Base-by-base conservation (phyloP, 2,797 vertebrate species). In the Acanthis flammea region DNA sequence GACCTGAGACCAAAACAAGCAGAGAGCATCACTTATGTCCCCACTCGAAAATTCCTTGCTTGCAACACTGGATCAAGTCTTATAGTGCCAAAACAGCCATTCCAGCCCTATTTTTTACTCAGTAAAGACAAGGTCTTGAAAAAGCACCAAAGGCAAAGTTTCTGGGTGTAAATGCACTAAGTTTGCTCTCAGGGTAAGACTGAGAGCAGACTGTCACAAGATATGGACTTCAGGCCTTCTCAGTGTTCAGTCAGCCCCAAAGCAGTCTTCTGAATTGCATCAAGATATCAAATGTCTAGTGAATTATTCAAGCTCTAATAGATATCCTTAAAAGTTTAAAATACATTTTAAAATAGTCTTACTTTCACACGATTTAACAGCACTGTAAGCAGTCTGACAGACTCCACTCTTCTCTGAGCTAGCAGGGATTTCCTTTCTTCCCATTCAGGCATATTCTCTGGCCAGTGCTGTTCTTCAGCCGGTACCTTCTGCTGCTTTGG, bases 361-460 rank as follows among this genome's bases (percentile, higher is more conserved):
- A 98, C 98, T 97, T 97, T 95, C 93, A 98, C 97, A 95, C 95
- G 97, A 88, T 95, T 98, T 95, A 98, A 97, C 88, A 98, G 98
- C 48, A 97, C 93, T 33, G 94, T 96, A 55, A 98, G 97, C 91
- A 98, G 97, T 73, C 97, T 95, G 80, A 98, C 91, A 78, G 98
- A 98, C 71, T 98, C 97, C 83, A 97, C 97, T 88, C 95, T 93
- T 96, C 98, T 98, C 97, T 97, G 97, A 91, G 97, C 97, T 95
- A 98, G 94, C 70, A 98, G 94, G 47, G 97, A 94, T 95, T 98
- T 98, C 94, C 98, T 97, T 79, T 98, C 98, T 94, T 98, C 97
- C 97, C 97, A 98, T 90, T 98, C 97, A 89, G 97, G 96, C n/a
- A 93, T 97, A 92, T 97, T 97, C 73, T 96, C 95, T 48, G 92